These are phyloP conservation scores for Paramisgurnus dabryanus DNA, from an alignment of 2,113 vertebrate species.

Conservation along the genomic window DNA sequence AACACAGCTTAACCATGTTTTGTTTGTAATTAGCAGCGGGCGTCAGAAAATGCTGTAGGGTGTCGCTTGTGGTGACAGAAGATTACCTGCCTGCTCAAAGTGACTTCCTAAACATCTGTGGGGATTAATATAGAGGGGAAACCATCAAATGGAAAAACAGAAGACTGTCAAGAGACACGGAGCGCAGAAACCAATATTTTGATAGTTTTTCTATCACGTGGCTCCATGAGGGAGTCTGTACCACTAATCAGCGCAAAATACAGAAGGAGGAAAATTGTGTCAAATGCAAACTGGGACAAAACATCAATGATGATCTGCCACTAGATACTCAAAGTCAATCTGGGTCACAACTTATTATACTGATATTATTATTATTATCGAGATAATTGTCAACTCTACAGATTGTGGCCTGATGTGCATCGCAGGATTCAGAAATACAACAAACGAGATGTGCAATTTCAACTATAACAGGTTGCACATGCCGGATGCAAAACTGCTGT, in stretches of 20 bases:
- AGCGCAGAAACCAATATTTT: slow-evolving; percentile 39
- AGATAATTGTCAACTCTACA: no score
- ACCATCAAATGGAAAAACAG: slow-evolving; percentile 34
- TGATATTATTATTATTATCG: no score
- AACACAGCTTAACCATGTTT: slow-evolving; percentile 50
- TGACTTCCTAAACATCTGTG: slow-evolving; percentile 45
- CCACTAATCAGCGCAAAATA: slow-evolving; percentile 1
- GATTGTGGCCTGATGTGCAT: neutral
- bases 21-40: slow-evolving; percentile 54
- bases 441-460: no score
- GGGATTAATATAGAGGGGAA: slow-evolving; percentile 39
- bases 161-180: slow-evolving; percentile 15
- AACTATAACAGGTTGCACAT: no score
- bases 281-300: neutral
- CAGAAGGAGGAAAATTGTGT: slow-evolving; percentile 13
- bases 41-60: slow-evolving; percentile 38
- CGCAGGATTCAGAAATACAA: no score
- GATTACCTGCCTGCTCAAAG: slow-evolving; percentile 47
- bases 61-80: slow-evolving; percentile 15
- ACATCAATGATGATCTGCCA: neutral
- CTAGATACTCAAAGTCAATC: neutral
- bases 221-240: slow-evolving; percentile 18
- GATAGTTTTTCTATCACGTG: slow-evolving; percentile 37
- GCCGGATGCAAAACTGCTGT: no score
- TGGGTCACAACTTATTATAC: neutral